Conservation (phyloP, 1,140 invertebrate genomes). For the Drosophila tristis region DNA sequence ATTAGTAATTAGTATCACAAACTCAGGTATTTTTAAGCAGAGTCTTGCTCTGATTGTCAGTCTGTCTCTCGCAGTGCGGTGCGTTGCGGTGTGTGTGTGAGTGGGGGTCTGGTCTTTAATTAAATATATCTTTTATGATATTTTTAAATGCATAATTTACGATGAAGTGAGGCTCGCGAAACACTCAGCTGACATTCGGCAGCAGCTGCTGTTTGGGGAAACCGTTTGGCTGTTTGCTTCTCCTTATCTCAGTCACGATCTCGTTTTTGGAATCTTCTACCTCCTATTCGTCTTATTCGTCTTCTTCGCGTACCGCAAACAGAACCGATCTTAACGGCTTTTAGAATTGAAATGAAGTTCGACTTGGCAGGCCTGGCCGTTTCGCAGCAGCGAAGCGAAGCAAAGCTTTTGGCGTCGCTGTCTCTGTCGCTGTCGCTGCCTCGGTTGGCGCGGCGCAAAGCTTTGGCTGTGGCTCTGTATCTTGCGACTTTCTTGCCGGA, state of each 20-base stretch:
- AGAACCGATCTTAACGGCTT: slow-evolving; percentile 84
- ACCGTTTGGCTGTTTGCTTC: slow-evolving; percentile 26
- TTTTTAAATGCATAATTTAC: slow-evolving; percentile 22
- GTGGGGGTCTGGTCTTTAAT: slow-evolving; percentile 31
- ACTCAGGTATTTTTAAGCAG: slow-evolving; percentile 32
- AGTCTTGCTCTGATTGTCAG: slow-evolving; percentile 49
- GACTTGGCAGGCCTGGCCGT: slow-evolving; percentile 39
- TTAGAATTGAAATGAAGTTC: slow-evolving; percentile 83
- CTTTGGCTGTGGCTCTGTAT: slow-evolving; percentile 55
- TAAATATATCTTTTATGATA: slow-evolving; percentile 28
- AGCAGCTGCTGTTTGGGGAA: slow-evolving; percentile 52
- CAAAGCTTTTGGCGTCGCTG: slow-evolving; percentile 17
- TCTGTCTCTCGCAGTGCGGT: slow-evolving; percentile 12
- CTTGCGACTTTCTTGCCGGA: slow-evolving; percentile 71
- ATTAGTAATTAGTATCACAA: slow-evolving; percentile 59
- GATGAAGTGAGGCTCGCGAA: slow-evolving; percentile 31
- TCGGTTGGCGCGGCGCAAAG: slow-evolving; percentile 60
- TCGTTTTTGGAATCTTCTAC: slow-evolving; percentile 6
- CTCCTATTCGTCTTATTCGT: neutral
- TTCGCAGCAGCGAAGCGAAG: slow-evolving; percentile 18
- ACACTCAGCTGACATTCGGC: slow-evolving; percentile 47
- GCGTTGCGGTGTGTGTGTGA: neutral
- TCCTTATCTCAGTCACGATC: neutral
- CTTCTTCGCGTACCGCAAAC: slow-evolving; percentile 49
- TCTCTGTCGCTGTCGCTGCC: slow-evolving; percentile 5